These are phyloP conservation scores for Gadus macrocephalus DNA, from an alignment of 2,113 vertebrate genomes.

Conservation along the genomic window DNA sequence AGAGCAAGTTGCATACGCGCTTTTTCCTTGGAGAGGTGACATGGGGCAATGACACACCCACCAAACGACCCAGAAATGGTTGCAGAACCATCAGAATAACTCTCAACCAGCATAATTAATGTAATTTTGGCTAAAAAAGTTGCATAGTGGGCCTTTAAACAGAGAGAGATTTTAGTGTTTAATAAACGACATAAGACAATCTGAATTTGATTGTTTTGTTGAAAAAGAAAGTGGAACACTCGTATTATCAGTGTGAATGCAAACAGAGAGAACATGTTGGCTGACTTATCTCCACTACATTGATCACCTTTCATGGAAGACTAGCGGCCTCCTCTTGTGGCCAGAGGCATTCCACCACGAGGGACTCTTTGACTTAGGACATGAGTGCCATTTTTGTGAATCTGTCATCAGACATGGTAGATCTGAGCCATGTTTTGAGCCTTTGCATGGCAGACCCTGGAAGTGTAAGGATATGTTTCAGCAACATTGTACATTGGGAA, in stretches of 20 bases:
- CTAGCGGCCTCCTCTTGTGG: slow-evolving; percentile 12
- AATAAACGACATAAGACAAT: no score
- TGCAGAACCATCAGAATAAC: no score
- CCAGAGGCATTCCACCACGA: slow-evolving; percentile 19
- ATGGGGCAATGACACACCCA: no score
- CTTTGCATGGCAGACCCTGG: background rate
- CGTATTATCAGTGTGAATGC: background rate
- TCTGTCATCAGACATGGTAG: background rate
- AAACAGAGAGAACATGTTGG: background rate
- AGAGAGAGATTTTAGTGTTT: no score
- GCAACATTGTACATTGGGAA: slow-evolving; percentile 6
- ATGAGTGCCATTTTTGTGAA: background rate
- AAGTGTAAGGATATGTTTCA: background rate
- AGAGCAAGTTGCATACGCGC: no score
- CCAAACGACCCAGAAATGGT: no score
- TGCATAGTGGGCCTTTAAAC: no score
- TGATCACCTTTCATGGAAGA: slow-evolving; percentile 12
- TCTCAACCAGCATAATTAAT: no score
- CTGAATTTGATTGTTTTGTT: no score
- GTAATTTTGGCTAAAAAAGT: no score
- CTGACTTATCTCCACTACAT: background rate
- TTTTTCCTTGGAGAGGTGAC: no score
- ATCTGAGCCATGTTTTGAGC: background rate
- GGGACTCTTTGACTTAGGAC: slow-evolving; percentile 9
- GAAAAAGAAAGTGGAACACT: no score